Evolutionary conservation across 2,113 vertebrate species (phyloP), one percentile per base, ranked within the genome.

Genomic region (Amazona guildingii): DNA sequence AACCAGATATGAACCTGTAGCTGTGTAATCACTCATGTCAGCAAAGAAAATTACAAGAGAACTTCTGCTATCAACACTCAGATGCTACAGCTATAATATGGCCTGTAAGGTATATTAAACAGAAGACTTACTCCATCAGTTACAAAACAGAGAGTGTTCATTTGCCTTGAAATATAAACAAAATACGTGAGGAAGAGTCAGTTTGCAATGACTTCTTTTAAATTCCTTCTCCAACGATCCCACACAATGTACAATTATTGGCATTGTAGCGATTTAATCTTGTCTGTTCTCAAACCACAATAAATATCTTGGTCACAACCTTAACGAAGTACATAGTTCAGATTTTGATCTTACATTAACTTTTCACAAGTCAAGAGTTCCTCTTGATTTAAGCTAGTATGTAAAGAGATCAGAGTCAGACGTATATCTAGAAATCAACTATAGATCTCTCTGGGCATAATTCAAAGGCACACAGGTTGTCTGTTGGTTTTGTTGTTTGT

Each of bases 341-440:
- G 95, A 97, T 97, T 97, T 96, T 94, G 92, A 97, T 97, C 95
- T 97, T 91, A 91, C 79, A 94, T 87, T 96, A 94, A 90, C 81
- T 96, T 95, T 92, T 91, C 94, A 96, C 68, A 93, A 94, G 64
- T 92, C 76, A 90, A 66, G 44, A 93, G 90, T 93, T 92, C 92
- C 92, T 97, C 92, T 83, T 94, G 79, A 88, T 94, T 93, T 93
- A 88, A 94, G 18, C 37, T 68, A 78, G n/a, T 10, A 46, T 70
- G 55, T 55, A 51, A 70, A 83, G 61, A 95, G 66, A 91, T 94
- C 72, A 92, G 88, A 95, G 79, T 75, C 44, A 70, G 39, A 43
- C 41, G 17, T 35, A 28, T n/a, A 94, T 96, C 93, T 88, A 88
- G 57, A 92, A 90, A 94, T 96, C 87, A 93, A 5, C 73, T 84